These are phyloP conservation scores for Acrobasis suavella DNA, from an alignment of 2,888 invertebrate genomes.

Conservation along the genomic window DNA sequence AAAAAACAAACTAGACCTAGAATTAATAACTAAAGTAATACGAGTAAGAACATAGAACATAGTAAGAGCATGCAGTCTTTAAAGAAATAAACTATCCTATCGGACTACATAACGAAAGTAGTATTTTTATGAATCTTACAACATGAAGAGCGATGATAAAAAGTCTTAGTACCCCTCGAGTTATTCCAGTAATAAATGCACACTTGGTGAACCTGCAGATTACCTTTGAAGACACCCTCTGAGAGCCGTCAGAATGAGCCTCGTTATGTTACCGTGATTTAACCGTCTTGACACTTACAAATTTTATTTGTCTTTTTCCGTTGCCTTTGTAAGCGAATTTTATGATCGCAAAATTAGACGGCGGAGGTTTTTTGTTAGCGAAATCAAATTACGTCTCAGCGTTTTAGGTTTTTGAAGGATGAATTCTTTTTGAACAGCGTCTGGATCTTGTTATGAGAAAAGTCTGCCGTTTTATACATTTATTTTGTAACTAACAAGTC, in stretches of 20 bases:
- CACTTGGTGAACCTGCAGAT: constrained; percentile 57
- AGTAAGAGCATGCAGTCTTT: too few relatives aligned
- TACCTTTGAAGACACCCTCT: constrained; percentile 61
- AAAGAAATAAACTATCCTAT: neutral
- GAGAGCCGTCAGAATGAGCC: constrained; percentile 61
- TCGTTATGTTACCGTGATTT: constrained; percentile 70
- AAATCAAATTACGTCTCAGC: constrained; percentile 60
- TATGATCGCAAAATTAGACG: constrained; percentile 61
- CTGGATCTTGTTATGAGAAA: constrained; percentile 36
- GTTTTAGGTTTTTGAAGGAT: constrained; percentile 47
- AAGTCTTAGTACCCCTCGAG: constrained; percentile 16
- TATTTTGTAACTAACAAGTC: neutral
- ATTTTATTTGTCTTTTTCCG: constrained; percentile 67
- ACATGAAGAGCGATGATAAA: constrained; percentile 11
- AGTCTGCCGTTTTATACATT: constrained; percentile 3
- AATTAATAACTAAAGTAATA: too few relatives aligned
- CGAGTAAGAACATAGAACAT: too few relatives aligned
- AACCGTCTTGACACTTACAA: constrained; percentile 75
- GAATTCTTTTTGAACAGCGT: constrained; percentile 45
- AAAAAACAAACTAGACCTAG: too few relatives aligned
- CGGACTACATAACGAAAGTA: neutral
- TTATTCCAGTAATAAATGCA: constrained; percentile 39
- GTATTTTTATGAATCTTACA: neutral
- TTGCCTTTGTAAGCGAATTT: constrained; percentile 70
- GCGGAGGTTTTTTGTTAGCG: constrained; percentile 55